These are phyloP conservation scores for Tamandua tetradactyla DNA, from an alignment of 2,797 vertebrate species.

Conservation along the genomic window DNA sequence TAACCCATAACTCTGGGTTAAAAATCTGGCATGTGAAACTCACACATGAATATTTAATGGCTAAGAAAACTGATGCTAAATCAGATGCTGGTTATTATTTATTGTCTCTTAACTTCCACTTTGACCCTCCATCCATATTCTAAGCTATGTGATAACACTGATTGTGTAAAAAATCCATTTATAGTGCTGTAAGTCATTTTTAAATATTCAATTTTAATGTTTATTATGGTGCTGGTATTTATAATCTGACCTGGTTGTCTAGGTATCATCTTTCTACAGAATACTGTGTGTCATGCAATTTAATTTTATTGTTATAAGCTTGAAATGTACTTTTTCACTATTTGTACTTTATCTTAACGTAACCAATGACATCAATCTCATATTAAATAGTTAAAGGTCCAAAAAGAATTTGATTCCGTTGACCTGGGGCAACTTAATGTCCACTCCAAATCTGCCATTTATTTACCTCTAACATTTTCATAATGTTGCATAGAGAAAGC, in stretches of 20 bases:
- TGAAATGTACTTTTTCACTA: not conserved
- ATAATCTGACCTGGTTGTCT: not conserved
- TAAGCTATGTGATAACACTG: not conserved
- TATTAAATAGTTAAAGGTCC: not conserved
- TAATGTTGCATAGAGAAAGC: not conserved
- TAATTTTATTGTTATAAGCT: slow-evolving; percentile 53
- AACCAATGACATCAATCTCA: not conserved
- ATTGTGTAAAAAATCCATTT: not conserved
- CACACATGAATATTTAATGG: not conserved
- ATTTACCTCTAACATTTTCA: not conserved
- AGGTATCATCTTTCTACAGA: not conserved
- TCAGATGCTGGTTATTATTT: not conserved
- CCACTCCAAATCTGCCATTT: not conserved
- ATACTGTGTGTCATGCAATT: not conserved
- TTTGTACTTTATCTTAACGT: slow-evolving; percentile 34
- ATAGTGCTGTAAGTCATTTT: not conserved
- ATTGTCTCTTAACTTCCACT: not conserved
- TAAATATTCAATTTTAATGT: slow-evolving; percentile 15
- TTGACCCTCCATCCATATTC: not conserved
- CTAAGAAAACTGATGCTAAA: not conserved
- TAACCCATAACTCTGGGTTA: no score
- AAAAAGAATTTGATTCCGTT: slow-evolving; percentile 31
- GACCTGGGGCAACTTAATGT: not conserved
- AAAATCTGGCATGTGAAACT: not conserved
- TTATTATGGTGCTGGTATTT: not conserved